Percentiles rank a stretch among this genome's conserved stretches.
phyloP scores from a whole-genome alignment of 2,113 vertebrate genomes.

The Odobenus rosmarus region DNA sequence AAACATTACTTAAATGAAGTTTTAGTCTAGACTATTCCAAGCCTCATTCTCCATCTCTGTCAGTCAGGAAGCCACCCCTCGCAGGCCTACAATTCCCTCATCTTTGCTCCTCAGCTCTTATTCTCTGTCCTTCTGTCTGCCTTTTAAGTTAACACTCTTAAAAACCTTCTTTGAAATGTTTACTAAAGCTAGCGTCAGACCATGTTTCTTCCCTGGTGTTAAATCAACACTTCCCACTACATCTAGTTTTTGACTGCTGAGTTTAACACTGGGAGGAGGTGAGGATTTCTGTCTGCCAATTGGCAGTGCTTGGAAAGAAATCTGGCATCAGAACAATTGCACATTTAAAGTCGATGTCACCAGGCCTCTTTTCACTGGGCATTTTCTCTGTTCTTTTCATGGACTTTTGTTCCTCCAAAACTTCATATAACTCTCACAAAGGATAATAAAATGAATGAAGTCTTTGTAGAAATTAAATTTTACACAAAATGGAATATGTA shows the following conservation, averaged over 20 bases:
- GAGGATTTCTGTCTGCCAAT: constrained; percentile 83
- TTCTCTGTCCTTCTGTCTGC: constrained; percentile 69
- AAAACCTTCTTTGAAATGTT: constrained; percentile 81
- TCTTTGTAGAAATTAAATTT: constrained; percentile 28
- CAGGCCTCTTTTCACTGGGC: constrained; percentile 71
- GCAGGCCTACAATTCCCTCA: background rate
- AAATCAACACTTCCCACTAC: constrained; percentile 85
- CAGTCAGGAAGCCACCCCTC: background rate
- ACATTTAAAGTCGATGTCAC: constrained; percentile 79
- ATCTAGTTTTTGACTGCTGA: constrained; percentile 82
- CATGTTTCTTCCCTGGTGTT: constrained; percentile 80
- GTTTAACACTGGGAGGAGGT: constrained; percentile 82
- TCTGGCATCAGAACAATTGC: constrained; percentile 79
- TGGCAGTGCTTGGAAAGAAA: constrained; percentile 80
- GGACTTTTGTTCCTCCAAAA: constrained; percentile 67
- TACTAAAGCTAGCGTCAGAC: constrained; percentile 77
- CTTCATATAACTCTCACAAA: constrained; percentile 42
- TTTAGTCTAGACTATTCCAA: background rate
- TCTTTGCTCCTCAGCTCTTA: constrained; percentile 30
- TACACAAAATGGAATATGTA: constrained; percentile 37
- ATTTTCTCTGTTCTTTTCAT: constrained; percentile 75
- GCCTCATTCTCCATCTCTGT: background rate
- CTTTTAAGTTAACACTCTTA: constrained; percentile 73
- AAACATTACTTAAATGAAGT: background rate
- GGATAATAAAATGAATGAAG: background rate